phyloP scores from a whole-genome alignment of 2,888 invertebrate genomes.

The Stenodema calcarata region DNA sequence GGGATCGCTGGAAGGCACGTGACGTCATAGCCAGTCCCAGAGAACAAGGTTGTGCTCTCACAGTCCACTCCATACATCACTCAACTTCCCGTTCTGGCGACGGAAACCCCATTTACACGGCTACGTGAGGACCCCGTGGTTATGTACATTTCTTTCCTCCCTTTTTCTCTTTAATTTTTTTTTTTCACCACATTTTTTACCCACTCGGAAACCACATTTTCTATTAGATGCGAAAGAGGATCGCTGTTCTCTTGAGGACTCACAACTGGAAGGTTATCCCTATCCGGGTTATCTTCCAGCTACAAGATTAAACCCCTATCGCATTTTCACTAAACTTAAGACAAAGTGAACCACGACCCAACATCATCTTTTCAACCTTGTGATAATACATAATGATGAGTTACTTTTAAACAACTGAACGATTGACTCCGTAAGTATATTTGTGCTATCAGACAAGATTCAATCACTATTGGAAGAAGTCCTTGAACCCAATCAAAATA shows the following conservation, averaged over 20 bases:
- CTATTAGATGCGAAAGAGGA: background rate
- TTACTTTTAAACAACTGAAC: too few species aligned
- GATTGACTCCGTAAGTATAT: too few species aligned
- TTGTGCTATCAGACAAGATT: too few species aligned
- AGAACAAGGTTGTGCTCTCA: constrained; percentile 22
- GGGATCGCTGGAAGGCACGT: constrained; percentile 1
- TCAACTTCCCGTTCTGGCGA: background rate
- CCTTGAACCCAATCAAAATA: too few species aligned
- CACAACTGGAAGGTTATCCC: too few species aligned
- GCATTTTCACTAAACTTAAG: too few species aligned
- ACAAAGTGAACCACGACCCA: too few species aligned
- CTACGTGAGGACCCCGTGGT: background rate
- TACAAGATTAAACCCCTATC: too few species aligned
- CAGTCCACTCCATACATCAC: constrained; percentile 6
- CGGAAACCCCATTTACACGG: background rate
- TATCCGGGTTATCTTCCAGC: too few species aligned
- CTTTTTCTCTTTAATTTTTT: background rate
- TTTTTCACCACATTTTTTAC: background rate
- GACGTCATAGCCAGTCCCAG: background rate
- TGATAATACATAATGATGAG: too few species aligned
- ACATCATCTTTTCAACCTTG: too few species aligned
- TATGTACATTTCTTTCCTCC: background rate
- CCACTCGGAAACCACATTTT: background rate
- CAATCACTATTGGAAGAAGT: too few species aligned
- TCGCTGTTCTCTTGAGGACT: background rate